Percentiles rank a stretch among this genome's conserved stretches.
These are phyloP conservation scores for Camelus dromedarius DNA, from an alignment of 2,113 vertebrate species.

Conservation along the genomic window DNA sequence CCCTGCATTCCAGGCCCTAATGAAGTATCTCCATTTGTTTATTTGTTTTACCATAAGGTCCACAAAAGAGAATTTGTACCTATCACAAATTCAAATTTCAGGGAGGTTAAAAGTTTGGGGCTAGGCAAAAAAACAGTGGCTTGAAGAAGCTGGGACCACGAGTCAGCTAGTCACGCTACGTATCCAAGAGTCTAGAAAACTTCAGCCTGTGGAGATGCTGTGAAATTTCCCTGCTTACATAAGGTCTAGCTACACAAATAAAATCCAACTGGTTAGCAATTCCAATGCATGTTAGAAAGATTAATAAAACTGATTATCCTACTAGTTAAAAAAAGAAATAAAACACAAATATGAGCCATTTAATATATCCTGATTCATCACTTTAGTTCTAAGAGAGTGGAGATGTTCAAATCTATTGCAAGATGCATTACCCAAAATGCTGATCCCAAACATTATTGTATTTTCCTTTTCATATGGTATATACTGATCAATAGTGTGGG, in stretches of 20 bases:
- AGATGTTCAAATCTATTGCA: neutral
- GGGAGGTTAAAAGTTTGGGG: neutral
- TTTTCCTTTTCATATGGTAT: neutral
- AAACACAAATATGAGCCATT: neutral
- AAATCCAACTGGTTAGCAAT: neutral
- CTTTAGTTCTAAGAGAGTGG: neutral
- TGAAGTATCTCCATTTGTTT: neutral
- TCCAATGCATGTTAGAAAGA: neutral
- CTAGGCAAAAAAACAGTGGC: neutral
- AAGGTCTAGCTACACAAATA: neutral
- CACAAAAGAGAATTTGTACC: neutral
- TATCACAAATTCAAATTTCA: neutral
- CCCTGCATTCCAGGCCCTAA: neutral
- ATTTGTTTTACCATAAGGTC: neutral
- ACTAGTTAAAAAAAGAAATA: neutral
- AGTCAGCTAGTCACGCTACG: neutral
- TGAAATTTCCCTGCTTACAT: neutral
- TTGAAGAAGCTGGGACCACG: neutral
- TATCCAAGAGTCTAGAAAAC: neutral
- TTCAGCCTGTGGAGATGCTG: neutral
- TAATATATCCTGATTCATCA: neutral
- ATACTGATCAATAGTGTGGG: neutral
- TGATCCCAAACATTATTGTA: neutral
- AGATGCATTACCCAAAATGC: conserved; percentile 15
- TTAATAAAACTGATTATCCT: neutral